Evolutionary conservation across 2,888 invertebrate genomes (phyloP).

Genomic region (Lasioglossum lativentre): DNA sequence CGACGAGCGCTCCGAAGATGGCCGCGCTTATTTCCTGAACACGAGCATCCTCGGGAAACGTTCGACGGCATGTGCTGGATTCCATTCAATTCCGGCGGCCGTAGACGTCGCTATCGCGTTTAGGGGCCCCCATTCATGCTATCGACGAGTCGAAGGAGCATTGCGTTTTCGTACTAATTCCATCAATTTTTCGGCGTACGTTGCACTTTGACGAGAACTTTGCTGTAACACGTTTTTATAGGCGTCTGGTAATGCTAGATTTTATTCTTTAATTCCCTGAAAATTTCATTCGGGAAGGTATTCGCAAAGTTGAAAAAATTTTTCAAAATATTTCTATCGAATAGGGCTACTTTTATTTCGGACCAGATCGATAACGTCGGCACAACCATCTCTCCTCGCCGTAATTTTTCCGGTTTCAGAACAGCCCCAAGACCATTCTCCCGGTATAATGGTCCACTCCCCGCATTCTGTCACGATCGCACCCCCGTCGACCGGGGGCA

Average conservation of each 20-base stretch:
- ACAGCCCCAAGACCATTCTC: constrained; percentile 1
- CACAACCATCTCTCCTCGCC: neutral
- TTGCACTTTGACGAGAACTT: neutral
- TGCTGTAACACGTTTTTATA: neutral
- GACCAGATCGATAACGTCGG: constrained; percentile 9
- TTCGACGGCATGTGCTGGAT: neutral
- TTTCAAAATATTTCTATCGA: neutral
- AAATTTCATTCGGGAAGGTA: neutral
- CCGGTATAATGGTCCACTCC: neutral
- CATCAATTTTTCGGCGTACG: neutral
- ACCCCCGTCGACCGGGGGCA: neutral
- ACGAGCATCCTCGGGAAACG: neutral
- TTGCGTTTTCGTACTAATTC: neutral
- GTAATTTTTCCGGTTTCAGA: constrained; percentile 15
- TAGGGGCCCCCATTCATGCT: constrained; percentile 1
- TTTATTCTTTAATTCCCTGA: neutral
- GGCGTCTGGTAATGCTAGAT: too few species aligned
- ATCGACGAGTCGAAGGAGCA: neutral
- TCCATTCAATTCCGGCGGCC: neutral
- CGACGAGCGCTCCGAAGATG: neutral
- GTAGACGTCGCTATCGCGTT: neutral
- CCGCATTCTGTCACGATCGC: constrained; percentile 6
- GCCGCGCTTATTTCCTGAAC: neutral
- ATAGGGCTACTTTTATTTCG: neutral
- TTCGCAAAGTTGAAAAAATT: neutral